These are phyloP conservation scores for Taurulus bubalis DNA, from an alignment of 2,113 vertebrate species.

Conservation along the genomic window DNA sequence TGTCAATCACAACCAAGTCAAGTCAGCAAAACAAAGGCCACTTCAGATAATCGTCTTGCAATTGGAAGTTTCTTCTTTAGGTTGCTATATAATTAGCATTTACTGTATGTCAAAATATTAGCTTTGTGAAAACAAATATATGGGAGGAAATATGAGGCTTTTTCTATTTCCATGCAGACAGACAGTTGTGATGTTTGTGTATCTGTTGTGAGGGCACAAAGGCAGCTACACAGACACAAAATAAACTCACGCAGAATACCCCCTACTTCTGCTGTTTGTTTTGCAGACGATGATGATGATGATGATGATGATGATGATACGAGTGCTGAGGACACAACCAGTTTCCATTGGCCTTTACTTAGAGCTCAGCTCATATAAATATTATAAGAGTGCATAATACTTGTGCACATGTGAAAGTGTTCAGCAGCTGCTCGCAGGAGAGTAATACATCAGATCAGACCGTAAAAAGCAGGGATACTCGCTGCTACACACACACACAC, in stretches of 20 bases:
- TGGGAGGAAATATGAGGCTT: not conserved
- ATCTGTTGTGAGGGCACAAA: not conserved
- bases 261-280: conserved; percentile 27
- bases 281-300: conserved; percentile 9
- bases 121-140: conserved; percentile 14
- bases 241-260: conserved; percentile 19
- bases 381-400: conserved; percentile 52
- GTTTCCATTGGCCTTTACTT: conserved; percentile 46
- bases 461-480: conserved; percentile 11
- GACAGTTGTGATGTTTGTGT: conserved; percentile 30
- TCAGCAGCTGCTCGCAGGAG: conserved; percentile 54
- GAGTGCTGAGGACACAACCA: conserved; percentile 4
- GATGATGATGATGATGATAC: not conserved
- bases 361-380: conserved; percentile 53
- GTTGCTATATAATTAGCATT: conserved; percentile 25
- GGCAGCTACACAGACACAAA: conserved; percentile 21
- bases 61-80: conserved; percentile 7
- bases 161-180: not conserved
- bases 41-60: conserved; percentile 7
- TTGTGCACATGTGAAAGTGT: conserved; percentile 51
- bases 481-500: conserved; percentile 7
- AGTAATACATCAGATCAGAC: conserved; percentile 43
- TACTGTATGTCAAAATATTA: conserved; percentile 24
- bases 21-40: not conserved
- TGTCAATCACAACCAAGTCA: conserved; percentile 25